Base-by-base conservation (phyloP, 2,797 vertebrate genomes). In the Vespertilio murinus region DNA sequence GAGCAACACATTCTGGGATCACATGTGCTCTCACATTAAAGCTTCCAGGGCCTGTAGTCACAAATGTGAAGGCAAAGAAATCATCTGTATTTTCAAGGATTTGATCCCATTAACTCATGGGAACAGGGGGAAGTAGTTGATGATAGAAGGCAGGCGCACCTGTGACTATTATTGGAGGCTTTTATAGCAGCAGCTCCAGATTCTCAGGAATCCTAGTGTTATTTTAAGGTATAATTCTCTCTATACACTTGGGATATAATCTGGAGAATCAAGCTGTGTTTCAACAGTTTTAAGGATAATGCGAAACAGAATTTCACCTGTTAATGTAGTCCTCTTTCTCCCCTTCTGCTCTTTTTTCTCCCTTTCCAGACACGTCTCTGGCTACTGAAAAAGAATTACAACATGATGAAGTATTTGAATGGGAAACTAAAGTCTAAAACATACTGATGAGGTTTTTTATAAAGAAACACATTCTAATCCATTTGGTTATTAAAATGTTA, bases 381-480 rank as follows among this genome's bases (percentile, higher is more conserved):
- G 80, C 47, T 85, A 38, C 22, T 88, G 22, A 25, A 84, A 78
- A 86, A 81, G 67, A 88, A 52, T 80, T 94, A 4, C 22, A 80
- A 17, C 45, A 28, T 89, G 73, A 87, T 86, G 59, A 94, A 52
- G 45, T 67, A 90, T 93, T 91, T 90, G 56, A 93, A 75, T 67
- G 28, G 35, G 75, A 84, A 83, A 78, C 6, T 67, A 87, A 64
- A 85, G n/a, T 64, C 16, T 92, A 47, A 94, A 54, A 84, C 77
- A 87, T 67, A 88, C 16, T 69, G 10, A 87, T 61, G 20, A 3
- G 0, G 7, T 77, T 23, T 38, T 80, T 93, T 94, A 88, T 90
- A 91, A 96, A 73, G 80, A 89, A 86, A 45, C 8, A 70, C 28
- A 83, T 93, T 89, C 20, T 69, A 52, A 67, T 81, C 13, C 33